A percentile compares a stretch with the other conserved stretches of the same genome.
Conservation (phyloP, 2,888 invertebrate species). For the Ophioninae sp. region DNA sequence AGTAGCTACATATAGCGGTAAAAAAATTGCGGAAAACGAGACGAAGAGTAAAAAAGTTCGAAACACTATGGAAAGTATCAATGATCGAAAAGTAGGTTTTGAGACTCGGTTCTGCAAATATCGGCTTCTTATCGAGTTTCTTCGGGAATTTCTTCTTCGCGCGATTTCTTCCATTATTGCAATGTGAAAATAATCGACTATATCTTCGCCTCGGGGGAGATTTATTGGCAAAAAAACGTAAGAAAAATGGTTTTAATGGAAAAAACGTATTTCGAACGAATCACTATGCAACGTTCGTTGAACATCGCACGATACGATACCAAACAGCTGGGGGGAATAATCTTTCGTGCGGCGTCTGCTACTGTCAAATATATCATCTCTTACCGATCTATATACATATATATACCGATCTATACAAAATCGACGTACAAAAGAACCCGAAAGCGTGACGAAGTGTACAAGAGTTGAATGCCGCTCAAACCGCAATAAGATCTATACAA, state of each 20-base stretch:
- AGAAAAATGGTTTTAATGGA: neutral
- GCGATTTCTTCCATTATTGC: neutral
- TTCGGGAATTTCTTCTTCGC: neutral
- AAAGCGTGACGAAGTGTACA: constrained; percentile 10
- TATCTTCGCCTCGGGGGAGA: neutral
- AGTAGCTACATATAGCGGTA: neutral
- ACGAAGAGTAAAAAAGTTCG: constrained; percentile 5
- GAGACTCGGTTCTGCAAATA: neutral
- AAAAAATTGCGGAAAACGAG: constrained; percentile 5
- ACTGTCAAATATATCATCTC: constrained; percentile 43
- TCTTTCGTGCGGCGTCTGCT: constrained; percentile 51
- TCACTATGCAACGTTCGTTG: neutral
- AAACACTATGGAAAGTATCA: constrained; percentile 9
- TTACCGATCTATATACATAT: constrained; percentile 17
- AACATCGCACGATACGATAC: neutral
- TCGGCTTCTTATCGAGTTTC: constrained; percentile 29
- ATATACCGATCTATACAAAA: neutral
- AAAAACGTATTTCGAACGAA: constrained; percentile 17
- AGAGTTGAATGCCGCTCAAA: neutral
- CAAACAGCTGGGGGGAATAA: constrained; percentile 25
- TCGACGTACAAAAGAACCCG: constrained; percentile 11
- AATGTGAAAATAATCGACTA: neutral
- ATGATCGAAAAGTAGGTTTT: neutral
- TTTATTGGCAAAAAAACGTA: neutral
- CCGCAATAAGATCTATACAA: neutral